phyloP scores from a whole-genome alignment of 53 echinoderm and acorn worm genomes.

The Holothuria scabra region DNA sequence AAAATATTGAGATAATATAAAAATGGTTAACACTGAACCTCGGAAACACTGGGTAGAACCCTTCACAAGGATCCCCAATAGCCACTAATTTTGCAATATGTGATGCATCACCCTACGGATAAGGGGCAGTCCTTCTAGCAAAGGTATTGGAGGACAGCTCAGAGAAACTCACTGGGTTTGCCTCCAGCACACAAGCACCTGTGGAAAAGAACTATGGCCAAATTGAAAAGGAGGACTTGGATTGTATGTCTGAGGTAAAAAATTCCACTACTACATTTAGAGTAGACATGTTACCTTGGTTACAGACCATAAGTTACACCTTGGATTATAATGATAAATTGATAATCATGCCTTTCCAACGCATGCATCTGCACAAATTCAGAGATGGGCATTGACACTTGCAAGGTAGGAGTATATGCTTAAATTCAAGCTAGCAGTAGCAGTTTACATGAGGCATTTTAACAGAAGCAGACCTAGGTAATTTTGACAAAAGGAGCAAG shows the following conservation, averaged over 20 bases:
- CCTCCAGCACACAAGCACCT: constrained; percentile 54
- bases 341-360: too few relatives aligned
- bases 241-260: constrained; percentile 58
- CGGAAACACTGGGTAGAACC: too few relatives aligned
- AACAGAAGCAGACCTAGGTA: too few relatives aligned
- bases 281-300: constrained; percentile 53
- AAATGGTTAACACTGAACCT: too few relatives aligned
- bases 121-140: constrained; percentile 46
- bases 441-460: too few relatives aligned
- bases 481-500: too few relatives aligned
- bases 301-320: constrained; percentile 64
- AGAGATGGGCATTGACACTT: constrained; percentile 56
- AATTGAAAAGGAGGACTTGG: constrained; percentile 63
- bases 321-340: too few relatives aligned
- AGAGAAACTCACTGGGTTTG: constrained; percentile 59
- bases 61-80: too few relatives aligned
- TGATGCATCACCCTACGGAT: not conserved
- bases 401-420: constrained; percentile 51
- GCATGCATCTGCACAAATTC: constrained; percentile 53
- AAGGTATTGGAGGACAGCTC: too few relatives aligned
- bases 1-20: too few relatives aligned
- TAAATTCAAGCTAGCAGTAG: constrained; percentile 35
- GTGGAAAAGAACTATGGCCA: constrained; percentile 69
- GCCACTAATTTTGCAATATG: not conserved
- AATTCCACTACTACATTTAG: constrained; percentile 65